phyloP scores from a whole-genome alignment of 2,113 vertebrate genomes.

The Struthidea cinerea region DNA sequence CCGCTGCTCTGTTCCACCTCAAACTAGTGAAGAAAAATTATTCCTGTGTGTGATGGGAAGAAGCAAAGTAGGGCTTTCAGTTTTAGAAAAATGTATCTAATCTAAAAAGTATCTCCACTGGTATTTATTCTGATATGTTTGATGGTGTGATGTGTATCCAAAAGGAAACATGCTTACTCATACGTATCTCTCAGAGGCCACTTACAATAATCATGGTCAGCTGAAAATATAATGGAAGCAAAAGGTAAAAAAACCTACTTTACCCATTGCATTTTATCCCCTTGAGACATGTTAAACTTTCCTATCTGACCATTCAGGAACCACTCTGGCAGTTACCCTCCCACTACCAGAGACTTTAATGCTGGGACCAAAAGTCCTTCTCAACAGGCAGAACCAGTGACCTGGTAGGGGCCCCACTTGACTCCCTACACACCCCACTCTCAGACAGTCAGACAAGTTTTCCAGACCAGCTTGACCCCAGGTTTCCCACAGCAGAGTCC shows the following conservation, averaged over 20 bases:
- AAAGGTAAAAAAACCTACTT: background rate
- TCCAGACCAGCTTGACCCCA: background rate
- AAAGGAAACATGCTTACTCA: background rate
- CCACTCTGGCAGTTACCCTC: background rate
- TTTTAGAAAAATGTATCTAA: background rate
- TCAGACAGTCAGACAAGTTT: background rate
- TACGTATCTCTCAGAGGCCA: background rate
- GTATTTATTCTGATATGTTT: background rate
- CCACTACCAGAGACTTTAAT: background rate
- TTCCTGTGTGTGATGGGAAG: background rate
- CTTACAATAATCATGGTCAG: background rate
- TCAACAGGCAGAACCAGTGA: background rate
- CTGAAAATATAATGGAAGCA: background rate
- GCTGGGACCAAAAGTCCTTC: background rate
- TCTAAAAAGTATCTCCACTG: background rate
- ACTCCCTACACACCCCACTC: background rate
- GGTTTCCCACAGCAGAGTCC: background rate
- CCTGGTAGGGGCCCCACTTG: background rate
- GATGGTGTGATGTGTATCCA: background rate
- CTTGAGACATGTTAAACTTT: background rate
- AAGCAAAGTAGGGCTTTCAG: background rate
- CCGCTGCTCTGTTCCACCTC: background rate
- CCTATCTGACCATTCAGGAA: background rate
- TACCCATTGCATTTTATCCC: background rate
- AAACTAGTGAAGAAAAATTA: background rate